These are phyloP conservation scores for Psammodynastes pulverulentus DNA, from an alignment of 2,113 vertebrate genomes.

Conservation along the genomic window DNA sequence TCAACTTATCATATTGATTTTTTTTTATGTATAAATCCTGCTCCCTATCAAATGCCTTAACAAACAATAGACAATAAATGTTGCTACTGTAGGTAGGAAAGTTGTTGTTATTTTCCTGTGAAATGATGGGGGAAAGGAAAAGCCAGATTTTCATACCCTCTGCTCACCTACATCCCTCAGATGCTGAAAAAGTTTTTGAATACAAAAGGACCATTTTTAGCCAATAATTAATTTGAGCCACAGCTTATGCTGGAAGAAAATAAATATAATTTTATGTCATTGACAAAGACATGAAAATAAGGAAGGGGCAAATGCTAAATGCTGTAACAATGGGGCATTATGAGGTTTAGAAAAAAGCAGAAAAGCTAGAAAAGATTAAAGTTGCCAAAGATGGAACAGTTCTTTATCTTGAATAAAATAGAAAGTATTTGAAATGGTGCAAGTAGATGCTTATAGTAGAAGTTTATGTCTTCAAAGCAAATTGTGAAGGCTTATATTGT, in stretches of 20 bases:
- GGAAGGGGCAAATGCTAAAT: neutral
- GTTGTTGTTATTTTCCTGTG: neutral
- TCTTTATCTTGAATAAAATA: neutral
- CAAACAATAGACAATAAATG: slow-evolving; percentile 23
- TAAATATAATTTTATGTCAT: neutral
- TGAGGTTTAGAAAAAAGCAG: neutral
- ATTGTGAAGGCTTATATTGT: neutral
- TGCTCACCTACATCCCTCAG: neutral
- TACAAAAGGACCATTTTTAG: neutral
- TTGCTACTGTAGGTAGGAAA: neutral
- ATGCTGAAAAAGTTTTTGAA: neutral
- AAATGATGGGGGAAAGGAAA: neutral
- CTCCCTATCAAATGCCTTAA: neutral
- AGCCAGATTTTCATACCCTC: neutral
- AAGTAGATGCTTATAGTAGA: neutral
- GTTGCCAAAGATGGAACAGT: neutral
- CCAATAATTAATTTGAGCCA: accelerated
- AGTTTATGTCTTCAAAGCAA: neutral
- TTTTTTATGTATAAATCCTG: slow-evolving; percentile 31
- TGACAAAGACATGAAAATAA: neutral
- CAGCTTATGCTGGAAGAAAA: neutral
- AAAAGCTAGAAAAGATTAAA: neutral
- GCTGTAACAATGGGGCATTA: neutral
- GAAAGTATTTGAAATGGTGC: neutral
- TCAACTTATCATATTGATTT: neutral